Evolutionary conservation across 2,888 invertebrate genomes (phyloP), one percentile per base, ranked within the genome.

Genomic region (Diaprepes abbreviatus): DNA sequence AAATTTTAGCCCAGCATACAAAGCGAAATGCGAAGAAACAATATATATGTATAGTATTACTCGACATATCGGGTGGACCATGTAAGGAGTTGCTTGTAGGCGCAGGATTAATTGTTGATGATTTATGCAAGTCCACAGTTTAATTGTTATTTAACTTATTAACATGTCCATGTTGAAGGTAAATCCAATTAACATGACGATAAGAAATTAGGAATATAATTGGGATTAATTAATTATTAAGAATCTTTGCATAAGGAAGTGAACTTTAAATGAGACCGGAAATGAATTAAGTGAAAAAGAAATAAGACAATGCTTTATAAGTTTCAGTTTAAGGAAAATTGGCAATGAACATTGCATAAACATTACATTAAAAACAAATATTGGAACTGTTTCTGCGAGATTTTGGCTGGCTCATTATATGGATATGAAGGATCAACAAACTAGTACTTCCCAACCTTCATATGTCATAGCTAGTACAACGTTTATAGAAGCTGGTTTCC

Each of bases 101-200:
- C 62, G 45, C 17, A 14, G 36, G 35, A 62, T 62, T 62, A 62
- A 62, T 62, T 38, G 52, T 35, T 62, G 50, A 24, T 14, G 48
- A 52, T 35, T 62, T 62, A 50, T 62, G 48, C 52, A 50, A 62
- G 50, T 62, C 38, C 21, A 50, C 60, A 9, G 36, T 52, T 62
- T 50, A 35, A 62, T 62, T 62, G 62, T 62, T 50, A 21, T n/a
- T 17, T 21, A 24, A 45, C 45, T 45, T 7, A 45, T 45, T 45
- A 45, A 10, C 21, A 19, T 21, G 45, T 12, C 24, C 10, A 1
- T 24, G 43, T 6, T n/a, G 45, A 45, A 45, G 45, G 45, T 12
- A 24, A 24, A 45, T 24, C 12, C 24, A 45, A 45, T 45, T 45
- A 45, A 45, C 21, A 24, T 24, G 24, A 24, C 24, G 12, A 12